These are phyloP conservation scores for Lysandra coridon DNA, from an alignment of 2,888 invertebrate genomes.

Conservation along the genomic window DNA sequence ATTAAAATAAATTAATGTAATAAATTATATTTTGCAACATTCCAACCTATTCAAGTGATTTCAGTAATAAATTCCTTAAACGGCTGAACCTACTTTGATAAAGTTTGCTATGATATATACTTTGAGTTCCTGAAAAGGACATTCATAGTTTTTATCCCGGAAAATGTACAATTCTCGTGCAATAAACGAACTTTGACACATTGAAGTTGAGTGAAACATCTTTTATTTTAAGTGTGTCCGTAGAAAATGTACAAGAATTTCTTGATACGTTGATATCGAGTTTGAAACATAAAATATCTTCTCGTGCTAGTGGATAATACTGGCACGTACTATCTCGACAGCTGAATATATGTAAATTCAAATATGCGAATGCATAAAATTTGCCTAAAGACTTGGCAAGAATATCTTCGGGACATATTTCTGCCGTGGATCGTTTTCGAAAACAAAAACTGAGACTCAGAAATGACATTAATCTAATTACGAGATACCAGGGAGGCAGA, in stretches of 20 bases:
- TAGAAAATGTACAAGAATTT: neutral
- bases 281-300: conserved; percentile 14
- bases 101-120: no score
- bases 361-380: conserved; percentile 30
- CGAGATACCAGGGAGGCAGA: conserved; percentile 63
- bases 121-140: no score
- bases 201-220: neutral
- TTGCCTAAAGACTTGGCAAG: conserved; percentile 31
- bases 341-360: conserved; percentile 30
- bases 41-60: no score
- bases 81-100: no score
- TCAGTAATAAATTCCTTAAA: no score
- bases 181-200: no score
- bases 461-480: conserved; percentile 80
- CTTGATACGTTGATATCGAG: neutral
- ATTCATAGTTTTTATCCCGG: no score
- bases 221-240: neutral
- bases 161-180: no score
- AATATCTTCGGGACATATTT: conserved; percentile 5
- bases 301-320: conserved; percentile 21
- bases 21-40: no score
- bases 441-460: conserved; percentile 64
- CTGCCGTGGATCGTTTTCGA: conserved; percentile 44
- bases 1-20: neutral
- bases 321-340: conserved; percentile 33